Percentiles rank a stretch among this genome's conserved stretches.
phyloP scores from a whole-genome alignment of 2,888 invertebrate genomes.

The Mechanitis messenoides region DNA sequence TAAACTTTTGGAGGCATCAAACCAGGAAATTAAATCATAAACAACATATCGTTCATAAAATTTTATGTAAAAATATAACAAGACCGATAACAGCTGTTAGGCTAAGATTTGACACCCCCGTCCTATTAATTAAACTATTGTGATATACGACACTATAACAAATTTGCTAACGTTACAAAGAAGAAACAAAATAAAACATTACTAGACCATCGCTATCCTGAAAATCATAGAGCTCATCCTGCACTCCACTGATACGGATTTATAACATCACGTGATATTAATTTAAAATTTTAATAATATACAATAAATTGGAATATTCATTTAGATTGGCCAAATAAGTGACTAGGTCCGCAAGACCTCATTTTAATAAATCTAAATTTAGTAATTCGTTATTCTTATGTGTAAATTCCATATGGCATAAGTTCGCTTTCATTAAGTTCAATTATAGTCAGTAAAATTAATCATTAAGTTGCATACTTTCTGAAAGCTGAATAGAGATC shows the following conservation, averaged over 20 bases:
- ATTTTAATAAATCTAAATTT: conserved; percentile 74
- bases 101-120: conserved; percentile 76
- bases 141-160: conserved; percentile 76
- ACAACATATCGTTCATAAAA: conserved; percentile 74
- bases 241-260: conserved; percentile 72
- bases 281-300: conserved; percentile 65
- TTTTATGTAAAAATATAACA: conserved; percentile 72
- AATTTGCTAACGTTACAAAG: conserved; percentile 73
- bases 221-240: conserved; percentile 69
- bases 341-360: conserved; percentile 74
- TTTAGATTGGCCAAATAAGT: conserved; percentile 75
- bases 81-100: conserved; percentile 57
- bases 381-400: conserved; percentile 77
- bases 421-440: conserved; percentile 76
- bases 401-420: conserved; percentile 77
- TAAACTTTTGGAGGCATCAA: conserved; percentile 76
- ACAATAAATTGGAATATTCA: conserved; percentile 76
- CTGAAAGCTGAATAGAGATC: conserved; percentile 77
- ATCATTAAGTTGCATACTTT: conserved; percentile 74
- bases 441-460: conserved; percentile 66
- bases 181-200: conserved; percentile 71
- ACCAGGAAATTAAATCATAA: conserved; percentile 73
- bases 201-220: conserved; percentile 77
- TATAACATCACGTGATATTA: conserved; percentile 53
- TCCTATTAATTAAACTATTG: conserved; percentile 72